Evolutionary conservation across 2,113 vertebrate species (phyloP).

Genomic region (Upupa epops): DNA sequence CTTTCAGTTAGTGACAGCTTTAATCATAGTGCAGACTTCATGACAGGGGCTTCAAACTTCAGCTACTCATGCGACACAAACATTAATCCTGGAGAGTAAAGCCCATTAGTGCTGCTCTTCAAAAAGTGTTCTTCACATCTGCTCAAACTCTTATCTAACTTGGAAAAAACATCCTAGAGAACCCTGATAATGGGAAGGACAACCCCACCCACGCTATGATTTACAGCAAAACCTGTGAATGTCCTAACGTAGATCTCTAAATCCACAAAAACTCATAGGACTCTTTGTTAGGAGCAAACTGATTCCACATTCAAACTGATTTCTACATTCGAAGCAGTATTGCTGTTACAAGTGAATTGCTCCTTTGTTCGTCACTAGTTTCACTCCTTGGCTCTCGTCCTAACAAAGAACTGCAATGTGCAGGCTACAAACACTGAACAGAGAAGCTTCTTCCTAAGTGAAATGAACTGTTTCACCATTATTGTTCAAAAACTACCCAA

Average conservation of each 20-base stretch:
- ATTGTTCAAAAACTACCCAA: background rate
- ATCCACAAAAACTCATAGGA: background rate
- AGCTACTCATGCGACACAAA: background rate
- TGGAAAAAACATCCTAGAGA: background rate
- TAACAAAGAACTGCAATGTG: background rate
- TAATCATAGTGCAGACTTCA: background rate
- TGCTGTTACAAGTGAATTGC: background rate
- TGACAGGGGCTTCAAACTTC: slow-evolving; percentile 20
- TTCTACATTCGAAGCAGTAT: background rate
- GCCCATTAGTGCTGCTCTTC: background rate
- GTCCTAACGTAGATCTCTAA: background rate
- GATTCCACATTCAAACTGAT: background rate
- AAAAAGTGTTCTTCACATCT: background rate
- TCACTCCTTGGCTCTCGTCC: background rate
- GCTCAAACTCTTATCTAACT: background rate
- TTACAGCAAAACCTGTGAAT: background rate
- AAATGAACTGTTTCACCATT: background rate
- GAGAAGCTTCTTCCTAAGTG: background rate
- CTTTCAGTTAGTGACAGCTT: slow-evolving; percentile 12
- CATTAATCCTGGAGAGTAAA: slow-evolving; percentile 17
- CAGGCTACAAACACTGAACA: background rate
- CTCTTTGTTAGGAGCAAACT: background rate
- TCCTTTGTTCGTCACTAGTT: background rate
- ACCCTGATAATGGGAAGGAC: background rate
- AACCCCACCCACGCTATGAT: background rate